These are phyloP conservation scores for Dioctria linearis DNA, from an alignment of 2,888 invertebrate genomes.

Conservation along the genomic window DNA sequence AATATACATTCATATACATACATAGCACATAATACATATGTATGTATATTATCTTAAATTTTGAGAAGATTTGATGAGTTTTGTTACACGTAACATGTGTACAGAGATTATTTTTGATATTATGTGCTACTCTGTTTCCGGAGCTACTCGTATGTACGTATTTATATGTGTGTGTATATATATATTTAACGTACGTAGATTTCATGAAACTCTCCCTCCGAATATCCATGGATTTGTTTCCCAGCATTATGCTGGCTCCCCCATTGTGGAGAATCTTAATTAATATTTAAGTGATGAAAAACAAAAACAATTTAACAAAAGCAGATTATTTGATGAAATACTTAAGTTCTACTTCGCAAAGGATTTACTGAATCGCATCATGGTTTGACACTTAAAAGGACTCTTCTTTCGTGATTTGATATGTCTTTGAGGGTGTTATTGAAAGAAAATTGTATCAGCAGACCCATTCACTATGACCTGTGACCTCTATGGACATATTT, in stretches of 20 bases:
- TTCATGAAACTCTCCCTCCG: background rate
- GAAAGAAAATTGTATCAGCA: no score
- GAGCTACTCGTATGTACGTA: no score
- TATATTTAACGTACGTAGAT: no score
- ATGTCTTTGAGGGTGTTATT: no score
- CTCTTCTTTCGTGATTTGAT: no score
- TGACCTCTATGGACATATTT: no score
- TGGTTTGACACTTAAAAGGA: no score
- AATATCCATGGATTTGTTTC: background rate
- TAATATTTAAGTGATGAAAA: slow-evolving; percentile 1
- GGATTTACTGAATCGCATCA: no score
- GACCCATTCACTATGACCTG: no score
- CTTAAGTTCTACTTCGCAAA: no score
- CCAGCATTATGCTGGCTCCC: background rate
- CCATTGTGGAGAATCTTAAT: slow-evolving; percentile 7
- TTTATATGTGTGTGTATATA: no score
- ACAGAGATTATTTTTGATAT: slow-evolving; percentile 32
- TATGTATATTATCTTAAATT: slow-evolving; percentile 6
- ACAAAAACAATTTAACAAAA: slow-evolving; percentile 13
- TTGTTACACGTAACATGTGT: slow-evolving; percentile 42
- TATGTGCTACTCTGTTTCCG: slow-evolving; percentile 17
- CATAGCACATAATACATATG: no score
- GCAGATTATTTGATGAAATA: background rate
- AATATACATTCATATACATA: background rate
- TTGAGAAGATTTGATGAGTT: slow-evolving; percentile 39